Evolutionary conservation across 2,113 vertebrate genomes (phyloP).

Genomic region (Coregonus clupeaformis): DNA sequence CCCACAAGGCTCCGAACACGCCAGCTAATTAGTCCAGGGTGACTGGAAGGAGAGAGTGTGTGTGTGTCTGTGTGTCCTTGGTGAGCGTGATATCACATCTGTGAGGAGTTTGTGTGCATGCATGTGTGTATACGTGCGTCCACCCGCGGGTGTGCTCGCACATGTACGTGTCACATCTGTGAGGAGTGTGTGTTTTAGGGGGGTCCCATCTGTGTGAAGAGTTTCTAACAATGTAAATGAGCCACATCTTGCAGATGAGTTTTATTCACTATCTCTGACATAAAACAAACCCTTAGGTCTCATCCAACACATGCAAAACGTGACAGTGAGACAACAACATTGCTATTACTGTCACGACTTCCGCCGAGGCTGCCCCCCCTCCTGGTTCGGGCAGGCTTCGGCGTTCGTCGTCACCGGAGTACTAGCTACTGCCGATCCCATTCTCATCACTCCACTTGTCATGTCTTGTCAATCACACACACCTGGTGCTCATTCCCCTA

Average conservation of each 20-base stretch:
- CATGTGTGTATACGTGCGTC: background rate
- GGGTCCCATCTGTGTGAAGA: background rate
- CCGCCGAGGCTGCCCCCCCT: no score
- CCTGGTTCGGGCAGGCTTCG: no score
- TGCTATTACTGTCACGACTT: background rate
- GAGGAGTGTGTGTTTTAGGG: background rate
- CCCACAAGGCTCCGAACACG: slow-evolving; percentile 5
- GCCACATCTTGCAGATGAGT: background rate
- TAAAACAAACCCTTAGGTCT: slow-evolving; percentile 14
- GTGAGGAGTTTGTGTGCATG: background rate
- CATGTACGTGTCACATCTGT: background rate
- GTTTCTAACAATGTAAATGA: background rate
- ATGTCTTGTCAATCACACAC: no score
- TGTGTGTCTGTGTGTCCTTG: background rate
- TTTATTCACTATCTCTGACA: slow-evolving; percentile 7
- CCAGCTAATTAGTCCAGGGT: slow-evolving; percentile 10
- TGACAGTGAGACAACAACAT: background rate
- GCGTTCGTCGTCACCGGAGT: no score
- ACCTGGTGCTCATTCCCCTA: no score
- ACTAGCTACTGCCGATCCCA: no score
- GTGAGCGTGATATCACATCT: background rate
- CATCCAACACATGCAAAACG: background rate
- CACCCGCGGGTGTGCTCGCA: no score
- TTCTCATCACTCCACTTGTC: no score
- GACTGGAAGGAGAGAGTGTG: background rate